Evolutionary conservation across 2,113 vertebrate genomes (phyloP).

Genomic region (Atherinomorus stipes): DNA sequence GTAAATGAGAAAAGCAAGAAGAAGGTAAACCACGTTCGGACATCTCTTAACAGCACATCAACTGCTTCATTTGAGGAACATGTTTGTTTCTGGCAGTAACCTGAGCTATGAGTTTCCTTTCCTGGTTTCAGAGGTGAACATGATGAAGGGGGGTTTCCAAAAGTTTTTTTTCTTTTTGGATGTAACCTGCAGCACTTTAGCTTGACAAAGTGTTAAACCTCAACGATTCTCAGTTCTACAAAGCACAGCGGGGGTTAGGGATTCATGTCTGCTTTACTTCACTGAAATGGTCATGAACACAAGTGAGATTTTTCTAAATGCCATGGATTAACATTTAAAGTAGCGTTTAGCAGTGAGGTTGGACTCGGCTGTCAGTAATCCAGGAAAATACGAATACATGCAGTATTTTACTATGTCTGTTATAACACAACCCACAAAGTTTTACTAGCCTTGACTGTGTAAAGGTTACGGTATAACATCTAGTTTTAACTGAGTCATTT

Average conservation of each 20-base stretch:
- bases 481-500: no score
- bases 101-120: not conserved
- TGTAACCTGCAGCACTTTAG: not conserved
- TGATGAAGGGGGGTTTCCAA: constrained; percentile 22
- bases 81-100: not conserved
- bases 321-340: no score
- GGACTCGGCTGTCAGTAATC: no score
- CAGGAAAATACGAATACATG: no score
- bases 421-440: no score
- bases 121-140: constrained; percentile 1
- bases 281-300: no score
- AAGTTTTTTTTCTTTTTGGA: constrained; percentile 6
- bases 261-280: no score
- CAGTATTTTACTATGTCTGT: no score
- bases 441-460: no score
- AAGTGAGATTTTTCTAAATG: no score
- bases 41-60: not conserved
- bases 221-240: not conserved
- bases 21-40: constrained; percentile 2
- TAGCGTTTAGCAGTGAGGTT: no score
- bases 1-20: not conserved
- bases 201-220: not conserved
- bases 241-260: not conserved
- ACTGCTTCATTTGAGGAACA: not conserved
- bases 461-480: no score